Evolutionary conservation across 1,140 invertebrate genomes (phyloP).

Genomic region (Megathymus violae): DNA sequence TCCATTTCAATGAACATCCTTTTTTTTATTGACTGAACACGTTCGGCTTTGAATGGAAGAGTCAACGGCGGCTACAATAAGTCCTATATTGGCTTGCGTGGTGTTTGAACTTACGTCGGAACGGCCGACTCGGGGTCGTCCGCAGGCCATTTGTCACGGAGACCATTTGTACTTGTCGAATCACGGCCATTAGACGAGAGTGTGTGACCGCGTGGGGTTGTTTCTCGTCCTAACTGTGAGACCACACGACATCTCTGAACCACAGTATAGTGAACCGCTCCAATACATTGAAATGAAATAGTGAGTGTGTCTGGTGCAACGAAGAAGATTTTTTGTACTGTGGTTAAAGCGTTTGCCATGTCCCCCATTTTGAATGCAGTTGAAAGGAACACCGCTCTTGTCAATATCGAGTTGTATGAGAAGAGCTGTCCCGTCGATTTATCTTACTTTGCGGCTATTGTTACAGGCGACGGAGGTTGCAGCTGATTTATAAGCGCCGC

Average conservation of each 20-base stretch:
- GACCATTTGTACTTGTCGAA: conserved; percentile 83
- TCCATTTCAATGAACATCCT: conserved; percentile 48
- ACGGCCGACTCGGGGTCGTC: conserved; percentile 69
- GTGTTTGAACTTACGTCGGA: conserved; percentile 68
- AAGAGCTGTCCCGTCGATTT: conserved; percentile 71
- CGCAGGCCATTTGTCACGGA: conserved; percentile 77
- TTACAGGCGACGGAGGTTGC: conserved; percentile 63
- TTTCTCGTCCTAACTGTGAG: conserved; percentile 53
- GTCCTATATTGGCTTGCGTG: conserved; percentile 65
- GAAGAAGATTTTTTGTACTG: conserved; percentile 32
- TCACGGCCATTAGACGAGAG: conserved; percentile 81
- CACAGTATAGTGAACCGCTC: conserved; percentile 52
- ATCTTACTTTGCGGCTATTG: conserved; percentile 79
- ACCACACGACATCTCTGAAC: conserved; percentile 39
- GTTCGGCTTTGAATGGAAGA: conserved; percentile 51
- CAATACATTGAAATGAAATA: background rate
- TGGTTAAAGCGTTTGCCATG: conserved; percentile 33
- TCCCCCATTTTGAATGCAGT: conserved; percentile 50
- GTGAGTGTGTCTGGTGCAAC: background rate
- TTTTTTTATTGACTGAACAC: conserved; percentile 47
- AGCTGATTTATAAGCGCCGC: conserved; percentile 74
- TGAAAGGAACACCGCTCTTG: conserved; percentile 62
- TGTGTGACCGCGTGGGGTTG: conserved; percentile 78
- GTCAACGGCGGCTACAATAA: conserved; percentile 60
- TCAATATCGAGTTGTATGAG: conserved; percentile 72